Evolutionary conservation across 2,113 vertebrate genomes (phyloP), one percentile per base, ranked within the genome.

Genomic region (Tor tambroides): DNA sequence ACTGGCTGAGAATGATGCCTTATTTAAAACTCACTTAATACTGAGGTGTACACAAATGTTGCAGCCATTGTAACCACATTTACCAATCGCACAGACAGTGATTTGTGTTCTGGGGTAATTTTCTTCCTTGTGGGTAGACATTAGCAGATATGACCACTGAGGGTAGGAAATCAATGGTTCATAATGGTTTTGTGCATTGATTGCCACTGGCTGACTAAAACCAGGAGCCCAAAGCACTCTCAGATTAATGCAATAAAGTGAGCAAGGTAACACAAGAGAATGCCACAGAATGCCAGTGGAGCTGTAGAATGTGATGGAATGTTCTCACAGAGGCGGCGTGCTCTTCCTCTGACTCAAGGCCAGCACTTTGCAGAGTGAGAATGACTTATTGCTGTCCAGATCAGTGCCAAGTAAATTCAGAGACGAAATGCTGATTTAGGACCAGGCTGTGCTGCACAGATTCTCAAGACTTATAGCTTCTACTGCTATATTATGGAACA

Each of bases 381-480:
- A 87, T 80, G 89, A 85, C 88, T 84, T 84, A 86, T 90, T 84
- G 87, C 83, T 76, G 85, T 88, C 87, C 91, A 91, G 87, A 90
- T 91, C 91, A 88, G 87, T 87, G 81, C 81, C 80, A 90, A 90
- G 91, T 89, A 91, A 14, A 85, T 94, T 89, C 90, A 86, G 88
- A 75, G 85, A 79, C 43, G 89, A 82, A 91, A 93, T 88, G 93
- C 91, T 87, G 90, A 82, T 89, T 78, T 75, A 89, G 8, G 2
- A 63, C 59, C 21, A 35, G 9, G 11, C 89, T n/a, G 67, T 83
- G 78, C 86, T 71, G 80, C 88, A 61, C 49, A 65, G 88, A 41
- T 21, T 28, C 61, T 30, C 9, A 21, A 87, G 65, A 38, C 19
- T 23, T 72, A 72, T 72, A 85, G 15, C 51, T 5, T n/a, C 9